phyloP scores from a whole-genome alignment of 2,888 invertebrate genomes.

The Agrochola circellaris region DNA sequence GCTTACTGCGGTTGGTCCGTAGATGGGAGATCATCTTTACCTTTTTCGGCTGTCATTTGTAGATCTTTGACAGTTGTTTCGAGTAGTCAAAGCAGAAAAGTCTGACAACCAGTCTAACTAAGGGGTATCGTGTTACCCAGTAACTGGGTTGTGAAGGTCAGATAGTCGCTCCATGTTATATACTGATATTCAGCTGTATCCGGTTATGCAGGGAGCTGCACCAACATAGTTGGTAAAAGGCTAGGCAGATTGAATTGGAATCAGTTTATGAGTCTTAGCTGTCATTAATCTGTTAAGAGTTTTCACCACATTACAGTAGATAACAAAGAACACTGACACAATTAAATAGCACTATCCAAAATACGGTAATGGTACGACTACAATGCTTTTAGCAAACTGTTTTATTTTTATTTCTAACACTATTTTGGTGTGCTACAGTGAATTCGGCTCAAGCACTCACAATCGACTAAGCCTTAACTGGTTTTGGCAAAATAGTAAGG shows the following conservation, averaged over 20 bases:
- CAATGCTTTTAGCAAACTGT: constrained; percentile 5
- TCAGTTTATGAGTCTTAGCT: constrained; percentile 1
- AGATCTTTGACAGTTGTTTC: too few species aligned
- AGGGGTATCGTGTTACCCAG: too few species aligned
- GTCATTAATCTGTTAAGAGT: not conserved
- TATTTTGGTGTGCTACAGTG: not conserved
- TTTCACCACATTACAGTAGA: not conserved
- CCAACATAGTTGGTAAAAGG: too few species aligned
- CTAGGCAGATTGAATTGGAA: not conserved
- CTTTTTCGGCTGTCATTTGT: too few species aligned
- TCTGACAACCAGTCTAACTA: too few species aligned
- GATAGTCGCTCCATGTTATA: too few species aligned
- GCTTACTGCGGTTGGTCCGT: too few species aligned
- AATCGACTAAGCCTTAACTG: not conserved
- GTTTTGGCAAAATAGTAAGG: not conserved
- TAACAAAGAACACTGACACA: constrained; percentile 6
- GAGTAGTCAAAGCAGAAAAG: too few species aligned
- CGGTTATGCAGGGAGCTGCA: too few species aligned
- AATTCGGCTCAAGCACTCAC: not conserved
- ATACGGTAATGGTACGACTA: not conserved
- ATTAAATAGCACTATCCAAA: not conserved
- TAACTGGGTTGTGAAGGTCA: too few species aligned
- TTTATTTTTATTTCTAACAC: not conserved
- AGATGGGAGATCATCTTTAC: too few species aligned
- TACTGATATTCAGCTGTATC: too few species aligned